Base-by-base conservation (phyloP, 2,888 invertebrate species). In the Tridacna crocea region DNA sequence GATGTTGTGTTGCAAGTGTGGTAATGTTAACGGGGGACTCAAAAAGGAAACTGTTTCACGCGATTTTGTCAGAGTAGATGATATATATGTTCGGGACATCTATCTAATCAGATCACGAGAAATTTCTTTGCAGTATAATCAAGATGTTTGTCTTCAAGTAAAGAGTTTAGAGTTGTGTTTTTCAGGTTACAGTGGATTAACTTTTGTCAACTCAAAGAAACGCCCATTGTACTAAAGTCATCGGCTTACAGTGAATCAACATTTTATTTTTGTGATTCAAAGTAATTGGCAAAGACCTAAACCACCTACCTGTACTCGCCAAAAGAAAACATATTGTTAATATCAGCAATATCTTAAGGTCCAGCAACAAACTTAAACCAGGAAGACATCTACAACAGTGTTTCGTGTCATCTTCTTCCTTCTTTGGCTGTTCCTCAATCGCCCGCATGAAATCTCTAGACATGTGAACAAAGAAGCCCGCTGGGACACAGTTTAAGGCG, bases 381-480 rank as follows among this genome's bases (percentile, higher is more conserved):
- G 51, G 51, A 36, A 36, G 36, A 51, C 51, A 46, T 12, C 13
- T 12, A 13, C 70, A 70, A 22, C 26, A 47, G 17, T 12, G 22
- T 24, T 26, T n/a, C 10, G 13, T 24, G 17, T 22, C 24, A 11
- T 19, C 26, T 11, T 24, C 22, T 70, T 12, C 3, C 3, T 15
- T 22, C 47, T 11, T 24, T 19, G 12, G n/a, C 48, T 51, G 10
- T 0, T 51, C 70, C 11, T 70, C 70, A 12, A 51, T 17, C 0
- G 22, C 15, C 3, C 4, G 24, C 70, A 70, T 70, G 47, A 61
- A 80, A 0, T 70, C 60, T 17, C 75, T 24, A 6, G 77, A 80
- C 27, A 48, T 75, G 51, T 80, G 66, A 4, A 85, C 74, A 1
- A 82, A 36, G 2, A 85, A 15, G 10, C 83, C 83, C 22, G 48